These are phyloP conservation scores for Drosophila miranda DNA, from an alignment of 1,140 invertebrate species.

Conservation along the genomic window DNA sequence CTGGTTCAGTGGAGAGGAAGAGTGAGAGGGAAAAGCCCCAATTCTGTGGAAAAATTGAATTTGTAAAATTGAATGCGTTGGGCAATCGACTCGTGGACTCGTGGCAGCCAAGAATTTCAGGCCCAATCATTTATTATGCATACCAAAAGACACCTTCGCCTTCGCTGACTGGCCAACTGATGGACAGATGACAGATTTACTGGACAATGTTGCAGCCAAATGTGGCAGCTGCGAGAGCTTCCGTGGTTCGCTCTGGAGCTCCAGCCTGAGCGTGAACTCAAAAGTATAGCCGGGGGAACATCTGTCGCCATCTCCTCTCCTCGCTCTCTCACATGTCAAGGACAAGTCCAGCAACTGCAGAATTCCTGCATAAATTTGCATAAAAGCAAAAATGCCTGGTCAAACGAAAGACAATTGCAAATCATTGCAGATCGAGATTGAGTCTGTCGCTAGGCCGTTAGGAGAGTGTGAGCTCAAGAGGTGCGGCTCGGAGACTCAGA, in stretches of 20 bases:
- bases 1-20: too few relatives aligned
- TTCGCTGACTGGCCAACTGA: conserved; percentile 1
- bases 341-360: conserved; percentile 22
- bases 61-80: neutral
- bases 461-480: conserved; percentile 11
- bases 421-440: conserved; percentile 25
- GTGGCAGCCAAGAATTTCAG: conserved; percentile 22
- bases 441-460: neutral
- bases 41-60: conserved; percentile 6
- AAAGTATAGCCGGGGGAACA: neutral
- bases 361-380: conserved; percentile 53
- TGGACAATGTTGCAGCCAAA: conserved; percentile 6
- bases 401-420: conserved; percentile 52
- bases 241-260: neutral
- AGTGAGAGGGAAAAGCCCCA: conserved; percentile 13
- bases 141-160: conserved; percentile 20
- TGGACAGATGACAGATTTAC: conserved; percentile 14
- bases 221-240: neutral
- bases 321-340: conserved; percentile 43
- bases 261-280: neutral
- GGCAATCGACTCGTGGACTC: conserved; percentile 1
- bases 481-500: conserved; percentile 6
- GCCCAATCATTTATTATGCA: conserved; percentile 25
- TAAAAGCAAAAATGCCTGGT: conserved; percentile 40
- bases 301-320: conserved; percentile 1